Conservation (phyloP, 2,113 vertebrate genomes). For the Glaucidium brasilianum region DNA sequence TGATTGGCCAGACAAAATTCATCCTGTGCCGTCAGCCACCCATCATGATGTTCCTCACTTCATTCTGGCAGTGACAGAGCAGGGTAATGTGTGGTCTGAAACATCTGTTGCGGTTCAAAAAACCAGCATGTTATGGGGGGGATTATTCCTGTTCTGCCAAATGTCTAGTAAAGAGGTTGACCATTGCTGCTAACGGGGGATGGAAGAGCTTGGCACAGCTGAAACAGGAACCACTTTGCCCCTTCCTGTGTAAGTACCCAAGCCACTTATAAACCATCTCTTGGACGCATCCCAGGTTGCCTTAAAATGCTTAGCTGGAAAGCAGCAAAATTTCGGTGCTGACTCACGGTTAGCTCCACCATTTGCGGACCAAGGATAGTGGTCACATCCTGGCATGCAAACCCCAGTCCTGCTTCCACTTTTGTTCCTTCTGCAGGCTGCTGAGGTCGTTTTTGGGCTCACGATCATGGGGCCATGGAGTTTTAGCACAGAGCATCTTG, state of each 20-base stretch:
- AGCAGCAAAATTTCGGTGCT: neutral
- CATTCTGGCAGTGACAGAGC: neutral
- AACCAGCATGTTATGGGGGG: rapidly evolving
- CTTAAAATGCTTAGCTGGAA: neutral
- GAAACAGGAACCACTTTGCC: neutral
- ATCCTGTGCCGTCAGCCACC: rapidly evolving
- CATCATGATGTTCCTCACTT: neutral
- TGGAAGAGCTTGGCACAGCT: neutral
- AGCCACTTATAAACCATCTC: neutral
- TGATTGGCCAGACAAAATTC: neutral
- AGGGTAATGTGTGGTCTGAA: neutral
- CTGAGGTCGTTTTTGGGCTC: neutral
- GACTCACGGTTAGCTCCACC: rapidly evolving
- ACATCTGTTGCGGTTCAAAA: neutral
- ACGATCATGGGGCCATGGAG: rapidly evolving
- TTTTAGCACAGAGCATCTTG: neutral
- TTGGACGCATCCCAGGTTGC: neutral
- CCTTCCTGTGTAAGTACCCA: neutral
- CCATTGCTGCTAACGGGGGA: neutral
- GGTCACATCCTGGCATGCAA: neutral
- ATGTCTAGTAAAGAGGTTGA: neutral
- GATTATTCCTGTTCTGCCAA: neutral
- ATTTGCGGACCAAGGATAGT: no score
- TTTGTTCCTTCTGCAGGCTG: neutral
- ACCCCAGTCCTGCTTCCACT: neutral